Evolutionary conservation across 2,113 vertebrate genomes (phyloP), one percentile per base, ranked within the genome.

Genomic region (Eubucco bourcierii): DNA sequence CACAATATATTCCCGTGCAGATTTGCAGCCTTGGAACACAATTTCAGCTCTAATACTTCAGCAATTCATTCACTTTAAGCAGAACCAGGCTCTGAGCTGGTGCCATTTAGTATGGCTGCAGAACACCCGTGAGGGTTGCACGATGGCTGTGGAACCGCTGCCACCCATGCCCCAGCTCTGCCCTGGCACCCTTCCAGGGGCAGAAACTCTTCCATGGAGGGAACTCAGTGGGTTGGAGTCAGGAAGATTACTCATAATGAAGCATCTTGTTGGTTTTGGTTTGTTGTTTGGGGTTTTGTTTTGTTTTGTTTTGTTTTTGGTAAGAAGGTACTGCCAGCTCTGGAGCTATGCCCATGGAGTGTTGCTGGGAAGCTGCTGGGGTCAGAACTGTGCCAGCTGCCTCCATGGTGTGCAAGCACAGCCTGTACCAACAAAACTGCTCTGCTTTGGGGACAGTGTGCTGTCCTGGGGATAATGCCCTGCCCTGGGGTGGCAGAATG

Each of bases 391-490:
- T 74, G 73, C 70, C 3, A 9, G 31, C 2, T 23, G 31, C 39
- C 52, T 7, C 19, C 4, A 3, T 23, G 6, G 3, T 1, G 0
- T 3, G n/a, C 0, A 2, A 70, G 24, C 52, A 25, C 0, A 3
- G 76, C 63, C 12, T 37, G 64, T 11, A 34, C 61, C 1, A 1
- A n/a, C 12, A 33, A 7, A 10, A 17, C 37, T 53, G 76, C 59
- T n/a, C n/a, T 81, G 66, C 20, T 6, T 19, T 0, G 0, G 17
- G 28, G 28, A 24, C 2, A 19, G 6, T 66, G 64, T 24, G 25
- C 78, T 16, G 14, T 18, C 14, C n/a, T 1, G 1, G 6, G 31
- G 31, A 14, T 5, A 11, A 4, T 11, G 9, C 23, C 3, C 27
- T 61, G 67, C 56, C 24, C 44, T 4, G 44, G 15, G 15, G 55